phyloP scores from a whole-genome alignment of 2,113 vertebrate genomes.

The Archocentrus centrarchus region DNA sequence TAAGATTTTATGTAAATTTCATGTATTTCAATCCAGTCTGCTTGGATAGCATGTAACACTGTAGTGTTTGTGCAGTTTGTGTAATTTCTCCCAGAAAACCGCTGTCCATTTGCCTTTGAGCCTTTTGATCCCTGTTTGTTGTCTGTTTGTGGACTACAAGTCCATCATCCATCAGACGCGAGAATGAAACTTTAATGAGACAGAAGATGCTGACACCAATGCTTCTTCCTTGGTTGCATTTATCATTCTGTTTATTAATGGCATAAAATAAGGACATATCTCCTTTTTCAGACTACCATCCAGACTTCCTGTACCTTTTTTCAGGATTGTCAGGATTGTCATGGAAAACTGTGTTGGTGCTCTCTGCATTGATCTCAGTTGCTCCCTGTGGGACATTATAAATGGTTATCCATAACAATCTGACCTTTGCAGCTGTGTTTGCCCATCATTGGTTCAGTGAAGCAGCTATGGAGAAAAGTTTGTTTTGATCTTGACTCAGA shows the following conservation, averaged over 20 bases:
- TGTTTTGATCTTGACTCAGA: background rate
- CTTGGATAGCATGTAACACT: too few species aligned
- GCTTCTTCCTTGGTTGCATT: too few species aligned
- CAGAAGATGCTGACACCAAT: background rate
- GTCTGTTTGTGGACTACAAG: too few species aligned
- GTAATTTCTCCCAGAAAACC: too few species aligned
- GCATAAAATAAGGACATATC: background rate
- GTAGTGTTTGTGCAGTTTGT: too few species aligned
- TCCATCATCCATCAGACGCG: too few species aligned
- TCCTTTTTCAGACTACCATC: background rate
- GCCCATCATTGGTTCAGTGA: background rate
- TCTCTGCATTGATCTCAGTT: background rate
- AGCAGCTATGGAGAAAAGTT: background rate
- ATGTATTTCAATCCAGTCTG: too few species aligned
- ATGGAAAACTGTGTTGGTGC: background rate
- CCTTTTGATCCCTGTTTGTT: too few species aligned
- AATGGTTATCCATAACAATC: background rate
- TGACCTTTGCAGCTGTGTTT: conserved; percentile 19
- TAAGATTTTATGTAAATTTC: too few species aligned
- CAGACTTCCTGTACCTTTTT: background rate
- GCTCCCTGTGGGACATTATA: background rate
- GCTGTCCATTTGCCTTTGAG: too few species aligned
- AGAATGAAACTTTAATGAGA: conserved; percentile 3
- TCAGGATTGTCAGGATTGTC: background rate
- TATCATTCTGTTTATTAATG: background rate